Base-by-base conservation (phyloP, 2,113 vertebrate species). In the Aspidoscelis tigris region DNA sequence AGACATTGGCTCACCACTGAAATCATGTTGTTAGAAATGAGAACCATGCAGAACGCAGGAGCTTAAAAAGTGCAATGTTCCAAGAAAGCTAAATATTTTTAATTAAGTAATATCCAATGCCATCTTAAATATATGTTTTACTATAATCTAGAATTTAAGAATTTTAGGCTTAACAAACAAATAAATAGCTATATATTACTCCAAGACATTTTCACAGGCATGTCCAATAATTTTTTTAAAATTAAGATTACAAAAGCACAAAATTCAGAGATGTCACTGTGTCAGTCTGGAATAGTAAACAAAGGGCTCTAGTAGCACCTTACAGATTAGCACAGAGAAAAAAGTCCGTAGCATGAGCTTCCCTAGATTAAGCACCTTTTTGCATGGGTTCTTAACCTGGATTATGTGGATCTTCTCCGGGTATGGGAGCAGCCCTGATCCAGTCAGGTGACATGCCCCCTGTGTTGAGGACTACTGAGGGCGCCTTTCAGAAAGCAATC, bases 61-160 rank as follows among this genome's bases (percentile, higher is more conserved):
- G 39, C 24, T 74, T 82, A 22, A 82, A 65, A n/a, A 44, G 55
- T 14, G 8, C 41, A 65, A 6, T 47, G 41, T 58, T 74, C 26
- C 21, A 82, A 74, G 58, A 24, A 18, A 65, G 70, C 24, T 61
- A 82, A 81, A 43, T 43, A 39, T 82, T 82, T 64, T 73, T 58
- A 50, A 47, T 66, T 66, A 82, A 82, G 47, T 18, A 41, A 24
- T 74, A 64, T 33, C n/a, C 43, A 76, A 55, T 44, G 58, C 58
- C 39, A 77, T 20, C 76, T 21, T 39, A 39, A 61, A 22, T 18
- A 61, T 58, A n/a, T 16, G 39, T 61, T 77, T 77, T 39, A 41
- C n/a, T 61, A 77, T 21, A 58, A 61, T 41, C 4, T 7, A 21
- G 21, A 77, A 61, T 39, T 33, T 33, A 33, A 33, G 55, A 61